Conservation (phyloP, 2,113 vertebrate species). For the Macroglossus sobrinus region DNA sequence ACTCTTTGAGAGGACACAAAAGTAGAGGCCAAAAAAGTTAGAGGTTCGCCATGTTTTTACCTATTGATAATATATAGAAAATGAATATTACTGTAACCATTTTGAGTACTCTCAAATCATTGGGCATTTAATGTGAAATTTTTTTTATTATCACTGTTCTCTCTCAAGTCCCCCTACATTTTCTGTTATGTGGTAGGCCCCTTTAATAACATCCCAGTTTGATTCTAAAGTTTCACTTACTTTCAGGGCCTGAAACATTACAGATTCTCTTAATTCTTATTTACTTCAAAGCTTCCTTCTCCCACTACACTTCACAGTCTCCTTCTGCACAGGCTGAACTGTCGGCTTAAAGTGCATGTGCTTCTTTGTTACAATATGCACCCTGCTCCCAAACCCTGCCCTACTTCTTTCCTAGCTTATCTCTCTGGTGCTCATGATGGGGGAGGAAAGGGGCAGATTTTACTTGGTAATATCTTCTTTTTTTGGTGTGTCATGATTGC, state of each 20-base stretch:
- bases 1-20: not conserved
- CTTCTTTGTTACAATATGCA: not conserved
- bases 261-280: not conserved
- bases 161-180: not conserved
- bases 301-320: rapidly evolving
- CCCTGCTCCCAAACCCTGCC: not conserved
- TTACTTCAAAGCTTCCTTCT: not conserved
- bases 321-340: too few relatives aligned
- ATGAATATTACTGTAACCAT: not conserved
- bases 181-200: not conserved
- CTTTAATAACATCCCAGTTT: not conserved
- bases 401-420: not conserved
- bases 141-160: not conserved
- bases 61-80: not conserved
- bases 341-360: too few relatives aligned
- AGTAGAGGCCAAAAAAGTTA: not conserved
- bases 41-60: not conserved
- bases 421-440: not conserved
- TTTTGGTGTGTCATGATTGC: not conserved
- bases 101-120: not conserved
- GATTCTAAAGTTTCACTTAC: not conserved
- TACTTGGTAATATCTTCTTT: not conserved
- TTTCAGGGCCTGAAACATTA: not conserved
- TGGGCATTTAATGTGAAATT: not conserved
- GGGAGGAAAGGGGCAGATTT: not conserved